Evolutionary conservation across 2,888 invertebrate genomes (phyloP).

Genomic region (Agrotis exclamationis): DNA sequence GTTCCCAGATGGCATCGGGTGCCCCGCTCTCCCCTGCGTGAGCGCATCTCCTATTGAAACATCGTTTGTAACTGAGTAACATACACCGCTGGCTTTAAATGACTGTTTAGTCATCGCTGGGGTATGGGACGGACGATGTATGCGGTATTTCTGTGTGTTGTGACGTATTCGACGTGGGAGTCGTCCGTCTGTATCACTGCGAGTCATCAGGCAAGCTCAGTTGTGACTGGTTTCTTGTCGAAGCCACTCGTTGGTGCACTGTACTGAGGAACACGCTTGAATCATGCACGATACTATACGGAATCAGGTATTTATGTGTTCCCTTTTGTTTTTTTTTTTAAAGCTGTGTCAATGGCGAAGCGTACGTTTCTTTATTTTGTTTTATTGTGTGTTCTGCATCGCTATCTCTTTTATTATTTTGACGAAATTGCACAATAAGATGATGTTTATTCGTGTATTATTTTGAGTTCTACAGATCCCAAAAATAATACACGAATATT

Average conservation of each 20-base stretch:
- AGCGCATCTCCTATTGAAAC: slow-evolving; percentile 61
- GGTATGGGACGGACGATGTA: slow-evolving; percentile 70
- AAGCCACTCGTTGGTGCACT: slow-evolving; percentile 60
- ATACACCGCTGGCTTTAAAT: slow-evolving; percentile 74
- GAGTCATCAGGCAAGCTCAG: slow-evolving; percentile 62
- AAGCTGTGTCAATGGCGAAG: slow-evolving; percentile 32
- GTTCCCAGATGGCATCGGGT: slow-evolving; percentile 69
- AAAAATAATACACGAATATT: too few relatives aligned
- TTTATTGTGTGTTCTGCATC: slow-evolving; percentile 22
- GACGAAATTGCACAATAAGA: slow-evolving; percentile 7
- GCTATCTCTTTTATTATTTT: slow-evolving; percentile 16
- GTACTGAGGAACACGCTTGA: slow-evolving; percentile 34
- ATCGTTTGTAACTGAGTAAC: slow-evolving; percentile 49
- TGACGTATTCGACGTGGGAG: slow-evolving; percentile 67
- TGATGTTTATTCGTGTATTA: slow-evolving; percentile 11
- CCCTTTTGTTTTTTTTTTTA: slow-evolving; percentile 17
- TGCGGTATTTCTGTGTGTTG: slow-evolving; percentile 59
- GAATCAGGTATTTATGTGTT: slow-evolving; percentile 73
- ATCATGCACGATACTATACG: slow-evolving; percentile 78
- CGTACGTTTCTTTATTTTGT: slow-evolving; percentile 7
- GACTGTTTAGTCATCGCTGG: slow-evolving; percentile 61
- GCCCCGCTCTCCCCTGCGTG: slow-evolving; percentile 68
- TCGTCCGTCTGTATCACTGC: slow-evolving; percentile 21
- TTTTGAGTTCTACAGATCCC: too few relatives aligned
- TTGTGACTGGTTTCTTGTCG: slow-evolving; percentile 71